A percentile compares a stretch with the other conserved stretches of the same genome.
Conservation (phyloP, 1,140 invertebrate species). For the Helicoverpa armigera region DNA sequence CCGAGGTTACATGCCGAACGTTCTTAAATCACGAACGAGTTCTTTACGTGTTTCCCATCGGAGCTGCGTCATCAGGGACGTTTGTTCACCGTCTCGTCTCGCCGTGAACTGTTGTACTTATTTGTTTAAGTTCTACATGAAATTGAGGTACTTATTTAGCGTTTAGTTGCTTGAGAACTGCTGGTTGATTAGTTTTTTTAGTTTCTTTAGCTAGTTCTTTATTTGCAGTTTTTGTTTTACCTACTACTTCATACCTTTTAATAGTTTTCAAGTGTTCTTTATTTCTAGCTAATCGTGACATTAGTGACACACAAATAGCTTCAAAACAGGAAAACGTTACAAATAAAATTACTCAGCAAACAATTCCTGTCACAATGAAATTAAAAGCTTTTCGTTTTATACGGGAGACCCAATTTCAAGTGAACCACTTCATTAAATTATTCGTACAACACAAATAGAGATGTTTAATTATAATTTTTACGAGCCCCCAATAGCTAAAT, state of each 20-base stretch:
- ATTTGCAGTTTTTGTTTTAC: too few relatives aligned
- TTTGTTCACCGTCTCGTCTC: constrained; percentile 31
- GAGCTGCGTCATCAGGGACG: constrained; percentile 21
- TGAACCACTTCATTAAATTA: constrained; percentile 6
- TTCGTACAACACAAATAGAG: constrained; percentile 10
- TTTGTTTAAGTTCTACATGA: not conserved
- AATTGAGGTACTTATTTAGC: not conserved
- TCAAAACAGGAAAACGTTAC: constrained; percentile 30
- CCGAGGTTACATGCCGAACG: not conserved
- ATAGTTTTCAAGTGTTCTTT: not conserved
- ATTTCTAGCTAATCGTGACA: not conserved
- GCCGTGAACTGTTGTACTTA: not conserved
- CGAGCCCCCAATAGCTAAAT: constrained; percentile 25
- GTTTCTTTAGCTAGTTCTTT: too few relatives aligned
- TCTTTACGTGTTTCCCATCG: constrained; percentile 29
- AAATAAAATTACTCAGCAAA: not conserved
- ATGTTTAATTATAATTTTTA: constrained; percentile 35
- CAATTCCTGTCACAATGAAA: constrained; percentile 4
- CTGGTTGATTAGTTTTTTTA: too few relatives aligned
- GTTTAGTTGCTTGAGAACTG: not conserved
- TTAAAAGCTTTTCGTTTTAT: constrained; percentile 19
- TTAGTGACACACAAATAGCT: not conserved
- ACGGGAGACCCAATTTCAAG: constrained; percentile 7
- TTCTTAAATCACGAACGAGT: constrained; percentile 13
- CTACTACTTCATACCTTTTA: too few relatives aligned